A percentile compares a stretch with the other conserved stretches of the same genome.
Evolutionary conservation across 30 jellyfish, hydroid and myxozoan genomes (phyloP).

Genomic region (Mastigias papua): DNA sequence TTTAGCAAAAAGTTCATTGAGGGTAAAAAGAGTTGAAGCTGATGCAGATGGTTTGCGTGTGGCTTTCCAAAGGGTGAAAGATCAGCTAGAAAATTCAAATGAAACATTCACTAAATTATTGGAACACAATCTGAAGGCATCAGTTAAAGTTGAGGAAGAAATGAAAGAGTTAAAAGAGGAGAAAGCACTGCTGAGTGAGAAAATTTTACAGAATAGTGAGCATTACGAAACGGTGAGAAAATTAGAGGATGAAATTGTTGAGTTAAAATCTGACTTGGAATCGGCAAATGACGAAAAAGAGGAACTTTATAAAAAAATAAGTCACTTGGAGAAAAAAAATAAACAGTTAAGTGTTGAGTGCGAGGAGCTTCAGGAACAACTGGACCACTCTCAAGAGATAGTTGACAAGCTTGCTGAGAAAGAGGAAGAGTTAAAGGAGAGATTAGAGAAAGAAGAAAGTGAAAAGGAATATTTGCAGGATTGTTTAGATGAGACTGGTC

Average conservation of each 20-base stretch:
- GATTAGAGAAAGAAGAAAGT: slow-evolving; percentile 69
- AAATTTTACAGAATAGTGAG: slow-evolving; percentile 23
- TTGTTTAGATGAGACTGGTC: slow-evolving; percentile 97
- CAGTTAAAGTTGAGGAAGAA: slow-evolving; percentile 80
- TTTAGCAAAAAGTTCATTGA: slow-evolving; percentile 53
- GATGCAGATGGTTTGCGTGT: slow-evolving; percentile 84
- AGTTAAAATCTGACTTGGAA: slow-evolving; percentile 47
- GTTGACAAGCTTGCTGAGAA: slow-evolving; percentile 86
- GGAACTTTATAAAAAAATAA: slow-evolving; percentile 60
- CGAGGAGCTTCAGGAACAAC: slow-evolving; percentile 96
- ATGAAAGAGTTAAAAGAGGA: slow-evolving; percentile 54
- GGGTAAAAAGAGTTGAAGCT: slow-evolving; percentile 73
- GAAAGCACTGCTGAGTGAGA: slow-evolving; percentile 47
- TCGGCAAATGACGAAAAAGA: slow-evolving; percentile 86
- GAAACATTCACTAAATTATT: slow-evolving; percentile 71
- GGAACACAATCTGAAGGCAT: slow-evolving; percentile 76
- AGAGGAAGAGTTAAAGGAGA: slow-evolving; percentile 82
- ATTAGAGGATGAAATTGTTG: slow-evolving; percentile 54
- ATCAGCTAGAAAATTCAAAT: slow-evolving; percentile 86
- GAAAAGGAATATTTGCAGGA: slow-evolving; percentile 91
- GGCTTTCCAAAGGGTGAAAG: slow-evolving; percentile 81
- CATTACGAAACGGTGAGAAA: slow-evolving; percentile 39
- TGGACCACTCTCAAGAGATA: slow-evolving; percentile 93
- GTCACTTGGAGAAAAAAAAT: slow-evolving; percentile 85
- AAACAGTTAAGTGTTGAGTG: slow-evolving; percentile 60